These are phyloP conservation scores for Porites lutea DNA, from an alignment of 64 coral and sea anemone species.

Conservation along the genomic window DNA sequence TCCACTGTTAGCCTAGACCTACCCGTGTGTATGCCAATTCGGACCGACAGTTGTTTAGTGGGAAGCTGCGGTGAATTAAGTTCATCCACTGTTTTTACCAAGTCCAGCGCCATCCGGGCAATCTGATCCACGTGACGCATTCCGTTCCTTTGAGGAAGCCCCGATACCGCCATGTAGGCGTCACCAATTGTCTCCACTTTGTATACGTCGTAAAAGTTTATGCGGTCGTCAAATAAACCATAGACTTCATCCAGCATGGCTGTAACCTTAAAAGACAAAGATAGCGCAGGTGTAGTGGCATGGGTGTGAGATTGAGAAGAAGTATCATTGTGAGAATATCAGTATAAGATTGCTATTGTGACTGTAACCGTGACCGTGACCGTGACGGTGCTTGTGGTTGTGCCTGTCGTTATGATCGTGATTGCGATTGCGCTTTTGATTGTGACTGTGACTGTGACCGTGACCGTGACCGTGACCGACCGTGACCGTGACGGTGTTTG, in stretches of 20 bases:
- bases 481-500: no score
- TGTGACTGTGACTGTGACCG: no score
- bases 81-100: neutral
- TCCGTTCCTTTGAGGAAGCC: conserved; percentile 46
- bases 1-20: no score
- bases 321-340: neutral
- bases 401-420: no score
- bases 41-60: neutral
- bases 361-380: no score
- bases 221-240: conserved; percentile 55
- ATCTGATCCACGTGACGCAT: conserved; percentile 55
- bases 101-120: conserved; percentile 56
- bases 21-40: conserved; percentile 18
- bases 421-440: no score
- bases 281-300: no score
- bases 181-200: conserved; percentile 80
- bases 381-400: no score
- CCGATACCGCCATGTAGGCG: conserved; percentile 67
- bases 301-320: no score
- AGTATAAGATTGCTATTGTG: no score
- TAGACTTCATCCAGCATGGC: conserved; percentile 3
- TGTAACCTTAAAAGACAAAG: neutral
- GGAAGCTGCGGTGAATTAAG: neutral
- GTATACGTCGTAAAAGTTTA: conserved; percentile 65
- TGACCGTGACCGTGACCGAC: no score